These are phyloP conservation scores for Ephestia elutella DNA, from an alignment of 1,140 invertebrate genomes.

Conservation along the genomic window DNA sequence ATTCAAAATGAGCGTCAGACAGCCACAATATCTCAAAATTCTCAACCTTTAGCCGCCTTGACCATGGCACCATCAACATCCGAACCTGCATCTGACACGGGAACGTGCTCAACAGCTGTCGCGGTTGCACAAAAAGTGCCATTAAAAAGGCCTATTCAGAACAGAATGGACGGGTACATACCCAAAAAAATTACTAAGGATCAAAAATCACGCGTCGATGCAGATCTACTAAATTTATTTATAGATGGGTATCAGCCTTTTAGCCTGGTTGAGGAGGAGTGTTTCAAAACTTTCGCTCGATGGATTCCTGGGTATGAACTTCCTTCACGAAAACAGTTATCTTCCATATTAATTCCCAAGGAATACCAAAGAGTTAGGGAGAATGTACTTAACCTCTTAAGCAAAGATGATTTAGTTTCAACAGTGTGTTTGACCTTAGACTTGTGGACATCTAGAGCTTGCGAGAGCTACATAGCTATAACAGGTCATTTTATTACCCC, in stretches of 20 bases:
- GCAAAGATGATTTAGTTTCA: not conserved
- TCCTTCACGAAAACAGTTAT: constrained; percentile 13
- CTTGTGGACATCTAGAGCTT: constrained; percentile 6
- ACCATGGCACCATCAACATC: no score
- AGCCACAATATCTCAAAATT: no score
- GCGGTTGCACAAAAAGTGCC: no score
- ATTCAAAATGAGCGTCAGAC: no score
- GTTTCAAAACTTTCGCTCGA: constrained; percentile 12
- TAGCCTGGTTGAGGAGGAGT: constrained; percentile 10
- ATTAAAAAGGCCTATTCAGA: no score
- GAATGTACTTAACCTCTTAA: not conserved
- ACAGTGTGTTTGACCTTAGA: constrained; percentile 1
- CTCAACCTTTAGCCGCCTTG: no score
- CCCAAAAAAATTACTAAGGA: constrained; percentile 4
- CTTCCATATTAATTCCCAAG: constrained; percentile 19
- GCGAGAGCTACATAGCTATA: constrained; percentile 1
- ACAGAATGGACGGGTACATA: no score
- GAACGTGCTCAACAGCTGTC: no score
- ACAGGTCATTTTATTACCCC: constrained; percentile 1
- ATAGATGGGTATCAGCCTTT: constrained; percentile 5
- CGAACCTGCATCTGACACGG: no score
- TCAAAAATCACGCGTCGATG: constrained; percentile 10
- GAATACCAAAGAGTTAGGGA: constrained; percentile 7
- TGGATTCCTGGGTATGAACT: constrained; percentile 13
- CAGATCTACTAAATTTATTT: constrained; percentile 11